Percentiles rank a stretch among this genome's conserved stretches.
Evolutionary conservation across 2,888 invertebrate genomes (phyloP).

Genomic region (Tenthredo mesomela): DNA sequence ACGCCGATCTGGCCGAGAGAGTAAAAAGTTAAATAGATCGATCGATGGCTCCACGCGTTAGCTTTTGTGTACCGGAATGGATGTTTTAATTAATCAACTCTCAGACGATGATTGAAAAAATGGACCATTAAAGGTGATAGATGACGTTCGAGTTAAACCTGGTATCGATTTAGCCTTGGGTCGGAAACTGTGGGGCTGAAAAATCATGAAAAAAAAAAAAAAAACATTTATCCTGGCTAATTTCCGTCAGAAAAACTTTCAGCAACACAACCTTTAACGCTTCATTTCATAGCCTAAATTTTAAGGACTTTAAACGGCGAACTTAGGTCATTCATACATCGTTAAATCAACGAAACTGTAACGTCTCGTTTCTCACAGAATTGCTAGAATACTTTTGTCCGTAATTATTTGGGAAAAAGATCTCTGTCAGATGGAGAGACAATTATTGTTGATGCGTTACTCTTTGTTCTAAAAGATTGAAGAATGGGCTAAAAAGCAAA

Average conservation of each 20-base stretch:
- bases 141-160: not conserved
- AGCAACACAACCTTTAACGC: not conserved
- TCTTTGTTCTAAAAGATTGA: not conserved
- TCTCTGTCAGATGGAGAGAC: too few species aligned
- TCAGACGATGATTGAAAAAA: slow-evolving; percentile 29
- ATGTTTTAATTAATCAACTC: slow-evolving; percentile 17
- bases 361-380: too few species aligned
- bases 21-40: not conserved
- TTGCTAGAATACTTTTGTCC: too few species aligned
- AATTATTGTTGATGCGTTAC: too few species aligned
- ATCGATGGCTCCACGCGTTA: not conserved
- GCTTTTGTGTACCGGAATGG: slow-evolving; percentile 23
- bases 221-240: not conserved
- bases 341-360: not conserved
- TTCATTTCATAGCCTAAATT: not conserved
- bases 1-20: not conserved
- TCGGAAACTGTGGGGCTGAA: not conserved
- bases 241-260: not conserved
- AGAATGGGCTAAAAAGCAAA: not conserved
- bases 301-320: not conserved
- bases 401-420: not conserved
- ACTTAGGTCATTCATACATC: not conserved
- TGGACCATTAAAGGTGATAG: slow-evolving; percentile 33
- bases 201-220: not conserved
- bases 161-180: not conserved